These are phyloP conservation scores for Lordiphosa clarofinis DNA, from an alignment of 1,140 invertebrate genomes.

Conservation along the genomic window DNA sequence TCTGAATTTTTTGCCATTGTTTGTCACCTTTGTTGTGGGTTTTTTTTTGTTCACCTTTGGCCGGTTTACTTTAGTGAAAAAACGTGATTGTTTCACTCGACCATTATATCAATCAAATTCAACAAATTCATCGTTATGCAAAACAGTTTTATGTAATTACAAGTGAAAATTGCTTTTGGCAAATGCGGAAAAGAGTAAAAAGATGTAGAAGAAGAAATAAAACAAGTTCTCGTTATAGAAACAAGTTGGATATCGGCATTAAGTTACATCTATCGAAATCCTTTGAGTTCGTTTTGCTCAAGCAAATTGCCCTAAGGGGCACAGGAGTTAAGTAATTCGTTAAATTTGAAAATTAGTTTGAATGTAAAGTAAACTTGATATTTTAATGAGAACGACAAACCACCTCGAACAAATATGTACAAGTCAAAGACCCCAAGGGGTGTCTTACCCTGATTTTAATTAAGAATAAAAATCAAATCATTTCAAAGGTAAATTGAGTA, in stretches of 20 bases:
- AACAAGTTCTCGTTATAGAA: too few relatives aligned
- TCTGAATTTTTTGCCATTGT: conserved; percentile 35
- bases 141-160: too few relatives aligned
- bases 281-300: too few relatives aligned
- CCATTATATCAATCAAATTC: conserved; percentile 3
- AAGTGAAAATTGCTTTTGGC: conserved; percentile 5
- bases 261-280: too few relatives aligned
- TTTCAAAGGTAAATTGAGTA: too few relatives aligned
- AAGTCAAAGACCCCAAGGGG: too few relatives aligned
- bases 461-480: too few relatives aligned
- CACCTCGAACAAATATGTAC: too few relatives aligned
- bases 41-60: not conserved
- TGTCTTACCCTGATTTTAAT: too few relatives aligned
- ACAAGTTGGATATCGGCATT: too few relatives aligned
- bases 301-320: not conserved
- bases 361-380: conserved; percentile 9
- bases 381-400: conserved; percentile 3
- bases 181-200: conserved; percentile 13
- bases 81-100: too few relatives aligned
- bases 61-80: not conserved
- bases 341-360: not conserved
- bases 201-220: too few relatives aligned
- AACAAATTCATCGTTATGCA: not conserved
- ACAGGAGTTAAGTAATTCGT: not conserved
- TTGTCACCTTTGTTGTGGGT: conserved; percentile 25